Evolutionary conservation across 2,888 invertebrate species (phyloP).

Genomic region (Dynastes hyllus): DNA sequence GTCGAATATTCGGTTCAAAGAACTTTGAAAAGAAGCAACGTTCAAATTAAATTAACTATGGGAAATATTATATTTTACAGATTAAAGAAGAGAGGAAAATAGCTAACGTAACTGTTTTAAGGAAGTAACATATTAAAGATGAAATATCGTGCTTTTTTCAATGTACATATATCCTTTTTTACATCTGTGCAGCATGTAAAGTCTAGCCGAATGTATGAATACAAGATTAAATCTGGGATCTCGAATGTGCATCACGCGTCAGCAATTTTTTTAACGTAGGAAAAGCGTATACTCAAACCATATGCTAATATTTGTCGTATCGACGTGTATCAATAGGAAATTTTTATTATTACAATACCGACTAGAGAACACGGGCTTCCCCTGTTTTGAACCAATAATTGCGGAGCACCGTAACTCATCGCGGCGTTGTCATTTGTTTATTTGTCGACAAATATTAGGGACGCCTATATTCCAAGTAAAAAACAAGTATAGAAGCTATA

Average conservation of each 20-base stretch:
- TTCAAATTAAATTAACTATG: background rate
- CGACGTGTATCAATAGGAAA: background rate
- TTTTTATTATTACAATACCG: constrained; percentile 11
- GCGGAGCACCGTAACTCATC: background rate
- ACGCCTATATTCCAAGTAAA: background rate
- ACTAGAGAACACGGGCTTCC: background rate
- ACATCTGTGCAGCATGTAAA: constrained; percentile 21
- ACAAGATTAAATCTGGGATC: constrained; percentile 24
- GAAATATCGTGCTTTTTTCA: too few species aligned
- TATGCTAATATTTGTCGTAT: constrained; percentile 26
- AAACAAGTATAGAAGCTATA: background rate
- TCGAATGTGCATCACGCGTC: constrained; percentile 20
- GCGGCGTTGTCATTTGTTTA: constrained; percentile 4
- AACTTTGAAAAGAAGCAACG: background rate
- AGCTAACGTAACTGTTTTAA: too few species aligned
- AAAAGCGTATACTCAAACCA: constrained; percentile 16
- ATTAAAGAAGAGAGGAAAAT: too few species aligned
- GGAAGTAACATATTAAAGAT: too few species aligned
- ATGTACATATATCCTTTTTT: background rate
- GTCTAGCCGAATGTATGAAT: constrained; percentile 19
- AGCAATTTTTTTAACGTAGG: constrained; percentile 21
- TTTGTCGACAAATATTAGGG: background rate
- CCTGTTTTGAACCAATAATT: background rate
- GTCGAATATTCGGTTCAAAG: background rate
- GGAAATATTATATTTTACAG: too few species aligned